These are phyloP conservation scores for Hemibagrus wyckioides DNA, from an alignment of 2,113 vertebrate genomes.

Conservation along the genomic window DNA sequence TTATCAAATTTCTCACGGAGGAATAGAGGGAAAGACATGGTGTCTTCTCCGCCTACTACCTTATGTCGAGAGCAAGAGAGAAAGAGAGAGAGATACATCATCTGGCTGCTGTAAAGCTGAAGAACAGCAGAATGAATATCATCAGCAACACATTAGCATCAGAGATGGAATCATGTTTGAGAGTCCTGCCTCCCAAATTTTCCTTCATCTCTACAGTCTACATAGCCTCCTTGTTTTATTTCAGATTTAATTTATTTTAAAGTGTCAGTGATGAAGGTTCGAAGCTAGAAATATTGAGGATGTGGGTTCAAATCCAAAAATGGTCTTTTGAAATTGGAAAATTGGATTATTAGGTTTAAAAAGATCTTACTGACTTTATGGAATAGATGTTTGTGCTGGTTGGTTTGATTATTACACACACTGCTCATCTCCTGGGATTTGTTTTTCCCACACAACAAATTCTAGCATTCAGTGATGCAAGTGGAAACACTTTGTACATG, in stretches of 20 bases:
- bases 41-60: slow-evolving; percentile 27
- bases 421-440: not conserved
- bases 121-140: slow-evolving; percentile 1
- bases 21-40: slow-evolving; percentile 14
- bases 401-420: not conserved
- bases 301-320: not conserved
- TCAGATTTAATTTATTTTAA: not conserved
- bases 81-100: slow-evolving; percentile 7
- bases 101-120: slow-evolving; percentile 19
- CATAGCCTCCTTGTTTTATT: too few relatives aligned
- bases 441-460: not conserved
- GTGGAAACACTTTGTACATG: not conserved
- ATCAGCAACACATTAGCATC: slow-evolving; percentile 16
- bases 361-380: not conserved
- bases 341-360: not conserved
- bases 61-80: slow-evolving; percentile 1
- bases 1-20: not conserved
- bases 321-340: not conserved
- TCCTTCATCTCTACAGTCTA: not conserved
- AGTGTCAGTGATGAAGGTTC: not conserved
- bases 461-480: not conserved
- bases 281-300: not conserved
- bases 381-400: not conserved
- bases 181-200: not conserved
- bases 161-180: not conserved